Evolutionary conservation across 1,140 invertebrate species (phyloP).

Genomic region (Phocides pigmalion): DNA sequence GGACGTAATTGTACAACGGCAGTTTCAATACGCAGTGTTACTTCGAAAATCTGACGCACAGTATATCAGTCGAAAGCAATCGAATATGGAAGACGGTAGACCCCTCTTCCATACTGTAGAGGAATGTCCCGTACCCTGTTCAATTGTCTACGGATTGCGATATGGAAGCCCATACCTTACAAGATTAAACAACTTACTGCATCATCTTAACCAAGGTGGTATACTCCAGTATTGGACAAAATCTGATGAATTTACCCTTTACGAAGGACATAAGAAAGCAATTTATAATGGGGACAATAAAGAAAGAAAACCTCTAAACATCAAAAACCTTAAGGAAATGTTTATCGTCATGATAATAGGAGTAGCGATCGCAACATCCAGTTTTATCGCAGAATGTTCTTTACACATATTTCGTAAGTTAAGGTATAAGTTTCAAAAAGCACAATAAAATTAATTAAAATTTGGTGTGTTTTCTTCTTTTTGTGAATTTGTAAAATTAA

Average conservation of each 20-base stretch:
- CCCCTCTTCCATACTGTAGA: slow-evolving; percentile 60
- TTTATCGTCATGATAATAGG: slow-evolving; percentile 62
- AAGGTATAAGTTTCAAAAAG: slow-evolving; percentile 25
- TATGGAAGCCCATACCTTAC: slow-evolving; percentile 73
- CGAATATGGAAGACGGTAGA: slow-evolving; percentile 62
- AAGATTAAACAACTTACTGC: slow-evolving; percentile 58
- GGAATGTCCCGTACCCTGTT: slow-evolving; percentile 73
- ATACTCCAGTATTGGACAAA: slow-evolving; percentile 65
- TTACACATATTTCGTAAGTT: slow-evolving; percentile 17
- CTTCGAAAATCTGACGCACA: slow-evolving; percentile 62
- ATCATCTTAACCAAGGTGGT: slow-evolving; percentile 64
- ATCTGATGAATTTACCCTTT: slow-evolving; percentile 55
- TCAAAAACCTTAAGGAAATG: slow-evolving; percentile 58
- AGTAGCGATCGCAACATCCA: slow-evolving; percentile 55
- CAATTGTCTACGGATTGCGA: slow-evolving; percentile 64
- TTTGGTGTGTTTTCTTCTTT: not conserved
- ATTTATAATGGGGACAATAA: slow-evolving; percentile 54
- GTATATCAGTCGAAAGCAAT: slow-evolving; percentile 56
- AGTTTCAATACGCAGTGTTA: slow-evolving; percentile 66
- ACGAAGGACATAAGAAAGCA: slow-evolving; percentile 39
- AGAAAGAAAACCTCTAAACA: slow-evolving; percentile 57
- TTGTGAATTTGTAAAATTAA: slow-evolving; percentile 1
- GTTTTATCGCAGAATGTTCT: slow-evolving; percentile 34
- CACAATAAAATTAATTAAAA: not conserved
- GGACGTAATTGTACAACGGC: slow-evolving; percentile 56